These are phyloP conservation scores for Hemicrepidius hirtus DNA, from an alignment of 2,888 invertebrate species.

Conservation along the genomic window DNA sequence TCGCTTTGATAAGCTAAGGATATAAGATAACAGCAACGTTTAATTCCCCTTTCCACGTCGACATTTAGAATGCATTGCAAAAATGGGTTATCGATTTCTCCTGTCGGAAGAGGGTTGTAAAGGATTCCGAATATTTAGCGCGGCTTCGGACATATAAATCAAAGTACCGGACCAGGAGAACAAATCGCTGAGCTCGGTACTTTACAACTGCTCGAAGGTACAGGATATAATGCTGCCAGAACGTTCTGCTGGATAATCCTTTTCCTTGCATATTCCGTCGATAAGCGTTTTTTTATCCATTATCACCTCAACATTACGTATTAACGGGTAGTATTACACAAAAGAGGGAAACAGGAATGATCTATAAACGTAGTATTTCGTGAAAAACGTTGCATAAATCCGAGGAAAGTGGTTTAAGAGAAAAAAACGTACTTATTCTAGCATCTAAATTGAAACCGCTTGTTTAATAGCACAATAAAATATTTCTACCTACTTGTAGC, in stretches of 20 bases:
- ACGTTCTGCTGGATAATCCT: constrained; percentile 54
- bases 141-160: constrained; percentile 68
- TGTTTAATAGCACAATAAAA: constrained; percentile 60
- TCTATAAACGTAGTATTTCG: background rate
- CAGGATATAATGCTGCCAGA: constrained; percentile 48
- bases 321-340: constrained; percentile 23
- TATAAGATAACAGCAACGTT: constrained; percentile 29
- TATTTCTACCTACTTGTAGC: constrained; percentile 64
- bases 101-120: constrained; percentile 63
- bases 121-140: constrained; percentile 69
- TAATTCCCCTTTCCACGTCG: constrained; percentile 33
- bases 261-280: constrained; percentile 42
- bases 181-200: constrained; percentile 68
- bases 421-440: constrained; percentile 36
- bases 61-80: constrained; percentile 55
- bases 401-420: constrained; percentile 23
- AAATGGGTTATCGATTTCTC: constrained; percentile 60
- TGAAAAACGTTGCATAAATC: constrained; percentile 27
- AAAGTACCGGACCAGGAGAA: constrained; percentile 65
- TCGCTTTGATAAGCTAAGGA: no score
- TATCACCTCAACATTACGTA: constrained; percentile 29
- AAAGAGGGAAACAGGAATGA: constrained; percentile 19
- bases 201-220: constrained; percentile 62
- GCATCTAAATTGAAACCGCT: constrained; percentile 43
- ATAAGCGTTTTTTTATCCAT: constrained; percentile 40